These are phyloP conservation scores for Gymnobelideus leadbeateri DNA, from an alignment of 2,113 vertebrate genomes.

Conservation along the genomic window DNA sequence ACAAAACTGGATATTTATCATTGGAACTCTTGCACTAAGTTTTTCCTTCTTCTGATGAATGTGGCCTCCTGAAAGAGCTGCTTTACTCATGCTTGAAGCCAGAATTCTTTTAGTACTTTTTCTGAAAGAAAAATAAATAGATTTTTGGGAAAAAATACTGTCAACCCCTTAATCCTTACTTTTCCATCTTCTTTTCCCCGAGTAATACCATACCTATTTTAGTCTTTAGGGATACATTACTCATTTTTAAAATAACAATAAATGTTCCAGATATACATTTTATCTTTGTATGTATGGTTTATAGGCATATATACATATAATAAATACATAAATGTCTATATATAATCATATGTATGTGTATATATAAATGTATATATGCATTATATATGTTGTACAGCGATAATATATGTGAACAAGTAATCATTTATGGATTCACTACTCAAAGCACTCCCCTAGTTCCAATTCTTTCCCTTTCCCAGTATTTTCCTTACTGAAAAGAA, in stretches of 20 bases:
- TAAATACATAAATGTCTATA: no score
- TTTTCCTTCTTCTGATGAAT: slow-evolving; percentile 74
- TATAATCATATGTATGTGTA: background rate
- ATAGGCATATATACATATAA: background rate
- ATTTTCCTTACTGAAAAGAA: slow-evolving; percentile 51
- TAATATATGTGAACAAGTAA: slow-evolving; percentile 52
- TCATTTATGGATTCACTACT: background rate
- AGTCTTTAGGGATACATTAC: slow-evolving; percentile 58
- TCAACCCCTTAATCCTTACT: slow-evolving; percentile 70
- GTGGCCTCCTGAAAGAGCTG: slow-evolving; percentile 61
- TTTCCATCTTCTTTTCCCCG: slow-evolving; percentile 55
- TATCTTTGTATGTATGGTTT: background rate
- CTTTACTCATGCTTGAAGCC: slow-evolving; percentile 59
- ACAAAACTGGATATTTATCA: slow-evolving; percentile 69
- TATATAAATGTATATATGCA: background rate
- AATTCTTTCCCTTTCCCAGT: background rate
- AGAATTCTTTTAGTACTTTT: slow-evolving; percentile 56
- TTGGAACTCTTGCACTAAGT: slow-evolving; percentile 63
- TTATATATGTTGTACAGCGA: background rate
- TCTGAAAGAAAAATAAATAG: slow-evolving; percentile 74
- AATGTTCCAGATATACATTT: slow-evolving; percentile 41
- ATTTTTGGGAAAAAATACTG: slow-evolving; percentile 54
- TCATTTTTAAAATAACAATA: slow-evolving; percentile 55
- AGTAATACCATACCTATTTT: slow-evolving; percentile 24
- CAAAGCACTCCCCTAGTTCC: slow-evolving; percentile 26